Conservation (phyloP, 2,888 invertebrate species). For the Latrodectus elegans region DNA sequence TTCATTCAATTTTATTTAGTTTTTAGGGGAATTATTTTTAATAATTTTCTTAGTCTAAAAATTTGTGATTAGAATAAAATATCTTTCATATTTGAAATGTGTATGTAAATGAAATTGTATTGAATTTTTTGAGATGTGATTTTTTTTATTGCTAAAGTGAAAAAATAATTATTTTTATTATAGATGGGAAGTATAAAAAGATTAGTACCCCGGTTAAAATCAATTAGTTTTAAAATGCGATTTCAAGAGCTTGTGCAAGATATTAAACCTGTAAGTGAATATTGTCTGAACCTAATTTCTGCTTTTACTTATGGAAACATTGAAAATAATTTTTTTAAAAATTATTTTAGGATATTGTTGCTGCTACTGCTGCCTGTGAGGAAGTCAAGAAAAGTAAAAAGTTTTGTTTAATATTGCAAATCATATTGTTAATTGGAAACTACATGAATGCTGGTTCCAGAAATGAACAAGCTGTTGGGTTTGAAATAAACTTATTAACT, state of each 20-base stretch:
- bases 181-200: slow-evolving; percentile 91
- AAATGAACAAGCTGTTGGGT: slow-evolving; percentile 95
- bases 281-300: background rate
- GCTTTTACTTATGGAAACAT: background rate
- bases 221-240: slow-evolving; percentile 90
- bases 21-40: too few relatives aligned
- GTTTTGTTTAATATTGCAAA: slow-evolving; percentile 90
- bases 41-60: too few relatives aligned
- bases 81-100: background rate
- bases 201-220: slow-evolving; percentile 88
- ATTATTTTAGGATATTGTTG: slow-evolving; percentile 85
- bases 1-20: too few relatives aligned
- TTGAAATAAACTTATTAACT: slow-evolving; percentile 95
- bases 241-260: slow-evolving; percentile 90
- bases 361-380: slow-evolving; percentile 95
- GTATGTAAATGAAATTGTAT: background rate
- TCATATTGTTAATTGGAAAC: slow-evolving; percentile 93
- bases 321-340: background rate
- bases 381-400: slow-evolving; percentile 92
- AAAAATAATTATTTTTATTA: background rate
- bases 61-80: too few relatives aligned
- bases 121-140: background rate
- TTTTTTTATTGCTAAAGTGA: too few relatives aligned
- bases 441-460: slow-evolving; percentile 97
- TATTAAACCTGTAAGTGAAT: slow-evolving; percentile 85